Base-by-base conservation (phyloP, 2,888 invertebrate genomes). In the Cataglyphis livida region DNA sequence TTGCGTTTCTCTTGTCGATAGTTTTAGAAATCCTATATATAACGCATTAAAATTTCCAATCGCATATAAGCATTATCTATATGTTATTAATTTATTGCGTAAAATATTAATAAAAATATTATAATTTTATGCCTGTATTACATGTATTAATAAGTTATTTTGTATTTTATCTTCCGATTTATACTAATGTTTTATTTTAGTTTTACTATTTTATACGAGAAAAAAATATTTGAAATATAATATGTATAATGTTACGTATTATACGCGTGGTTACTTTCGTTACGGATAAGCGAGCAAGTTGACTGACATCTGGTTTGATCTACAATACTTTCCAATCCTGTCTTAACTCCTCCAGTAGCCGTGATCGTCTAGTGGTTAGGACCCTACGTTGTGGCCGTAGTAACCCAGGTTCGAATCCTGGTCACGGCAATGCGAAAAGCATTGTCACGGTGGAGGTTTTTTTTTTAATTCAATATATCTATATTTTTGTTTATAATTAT, bases 361-460 rank as follows among this genome's bases (percentile, higher is more conserved):
- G 81, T 78, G 79, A 85, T 84, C 85, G 93, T 94, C 94, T 94
- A 93, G 93, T 93, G 93, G 93, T 94, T 92, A 94, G 93, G 94
- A 94, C 94, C 94, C 94, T 94, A 94, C 94, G 94, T 94, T 94
- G 94, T 94, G 94, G 94, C 94, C 94, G 94, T 94, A 94, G 94
- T 94, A 94, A 94, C 94, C 94, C 94, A 94, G 94, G 94, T 94
- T 94, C 94, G 94, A 94, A 94, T 94, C 94, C 94, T 94, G 94
- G 94, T 94, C 94, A 94, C 93, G 94, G 94, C 94, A 94, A 93
- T 94, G 93, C 92, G 84, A 25, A n/a, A n/a, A 84, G 83, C 90
- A 90, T 90, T 90, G 90, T 90, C 91, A 91, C 90, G 91, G 91
- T 59, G 82, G 88, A 87, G 88, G 85, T 70, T 81, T 83, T 54